Conservation (phyloP, 2,888 invertebrate species). For the Oxyteleia sp. region DNA sequence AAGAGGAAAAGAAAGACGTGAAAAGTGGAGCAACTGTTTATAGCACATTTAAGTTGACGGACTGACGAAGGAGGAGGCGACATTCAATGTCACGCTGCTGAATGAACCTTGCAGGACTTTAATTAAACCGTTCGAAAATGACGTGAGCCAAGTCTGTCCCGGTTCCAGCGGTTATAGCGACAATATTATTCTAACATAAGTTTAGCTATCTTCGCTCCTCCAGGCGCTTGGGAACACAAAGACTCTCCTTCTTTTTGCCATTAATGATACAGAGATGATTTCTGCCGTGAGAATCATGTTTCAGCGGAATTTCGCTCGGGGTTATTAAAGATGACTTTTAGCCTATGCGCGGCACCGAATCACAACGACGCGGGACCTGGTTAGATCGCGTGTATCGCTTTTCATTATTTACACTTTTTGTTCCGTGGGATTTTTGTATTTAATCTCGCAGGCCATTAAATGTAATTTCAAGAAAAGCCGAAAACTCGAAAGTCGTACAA, state of each 20-base stretch:
- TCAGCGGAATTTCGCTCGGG: slow-evolving; percentile 64
- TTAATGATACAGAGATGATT: slow-evolving; percentile 79
- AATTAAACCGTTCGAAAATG: slow-evolving; percentile 67
- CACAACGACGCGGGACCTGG: slow-evolving; percentile 31
- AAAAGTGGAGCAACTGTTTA: slow-evolving; percentile 60
- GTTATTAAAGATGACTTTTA: slow-evolving; percentile 71
- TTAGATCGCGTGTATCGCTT: not conserved
- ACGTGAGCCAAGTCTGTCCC: slow-evolving; percentile 46
- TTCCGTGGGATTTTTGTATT: not conserved
- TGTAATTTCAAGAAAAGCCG: slow-evolving; percentile 30
- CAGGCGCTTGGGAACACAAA: slow-evolving; percentile 76
- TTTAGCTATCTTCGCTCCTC: slow-evolving; percentile 71
- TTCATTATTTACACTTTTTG: slow-evolving; percentile 21
- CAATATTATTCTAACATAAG: slow-evolving; percentile 72
- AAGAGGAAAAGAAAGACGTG: slow-evolving; percentile 1
- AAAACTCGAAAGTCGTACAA: not conserved
- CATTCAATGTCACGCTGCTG: slow-evolving; percentile 62
- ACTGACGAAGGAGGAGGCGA: slow-evolving; percentile 46
- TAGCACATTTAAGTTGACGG: slow-evolving; percentile 52
- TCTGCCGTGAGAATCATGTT: slow-evolving; percentile 71
- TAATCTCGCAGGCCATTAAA: slow-evolving; percentile 3
- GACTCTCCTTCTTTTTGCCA: slow-evolving; percentile 74
- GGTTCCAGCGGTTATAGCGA: slow-evolving; percentile 45
- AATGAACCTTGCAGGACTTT: slow-evolving; percentile 68
- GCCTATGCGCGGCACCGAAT: slow-evolving; percentile 26